Evolutionary conservation across 2,113 vertebrate genomes (phyloP).

Genomic region (Argyrosomus japonicus): DNA sequence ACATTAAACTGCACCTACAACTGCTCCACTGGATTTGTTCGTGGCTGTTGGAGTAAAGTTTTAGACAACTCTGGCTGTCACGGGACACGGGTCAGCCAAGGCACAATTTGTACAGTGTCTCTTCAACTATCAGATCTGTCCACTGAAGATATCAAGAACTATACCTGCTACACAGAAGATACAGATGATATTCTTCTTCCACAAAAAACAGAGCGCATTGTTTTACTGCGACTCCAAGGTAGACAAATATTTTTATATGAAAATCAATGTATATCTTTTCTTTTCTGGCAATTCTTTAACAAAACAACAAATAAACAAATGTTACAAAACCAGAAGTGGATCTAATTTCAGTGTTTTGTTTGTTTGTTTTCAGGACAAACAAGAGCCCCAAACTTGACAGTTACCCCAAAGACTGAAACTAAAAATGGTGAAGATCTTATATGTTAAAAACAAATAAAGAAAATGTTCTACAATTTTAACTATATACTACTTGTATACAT

Average conservation of each 20-base stretch:
- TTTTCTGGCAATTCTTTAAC: neutral
- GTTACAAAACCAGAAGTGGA: neutral
- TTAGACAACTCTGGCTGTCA: slow-evolving; percentile 17
- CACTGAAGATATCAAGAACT: slow-evolving; percentile 61
- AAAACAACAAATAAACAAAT: neutral
- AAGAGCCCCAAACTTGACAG: slow-evolving; percentile 25
- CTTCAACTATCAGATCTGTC: slow-evolving; percentile 64
- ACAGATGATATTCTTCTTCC: slow-evolving; percentile 57
- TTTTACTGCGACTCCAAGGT: slow-evolving; percentile 74
- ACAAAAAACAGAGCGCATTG: slow-evolving; percentile 46
- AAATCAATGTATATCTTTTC: neutral
- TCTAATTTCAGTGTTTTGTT: neutral
- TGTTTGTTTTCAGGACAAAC: slow-evolving; percentile 31
- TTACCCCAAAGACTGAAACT: slow-evolving; percentile 9
- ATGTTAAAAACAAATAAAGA: neutral
- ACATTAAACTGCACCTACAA: slow-evolving; percentile 80
- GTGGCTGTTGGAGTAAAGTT: slow-evolving; percentile 69
- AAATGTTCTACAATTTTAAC: neutral
- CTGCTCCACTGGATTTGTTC: slow-evolving; percentile 81
- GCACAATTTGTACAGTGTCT: slow-evolving; percentile 61
- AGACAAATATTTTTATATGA: slow-evolving; percentile 7
- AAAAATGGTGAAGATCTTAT: slow-evolving; percentile 49
- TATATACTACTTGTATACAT: neutral
- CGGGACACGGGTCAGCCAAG: neutral
- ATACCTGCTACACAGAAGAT: slow-evolving; percentile 71